Evolutionary conservation across 2,113 vertebrate genomes (phyloP).

Genomic region (Haemorhous mexicanus): DNA sequence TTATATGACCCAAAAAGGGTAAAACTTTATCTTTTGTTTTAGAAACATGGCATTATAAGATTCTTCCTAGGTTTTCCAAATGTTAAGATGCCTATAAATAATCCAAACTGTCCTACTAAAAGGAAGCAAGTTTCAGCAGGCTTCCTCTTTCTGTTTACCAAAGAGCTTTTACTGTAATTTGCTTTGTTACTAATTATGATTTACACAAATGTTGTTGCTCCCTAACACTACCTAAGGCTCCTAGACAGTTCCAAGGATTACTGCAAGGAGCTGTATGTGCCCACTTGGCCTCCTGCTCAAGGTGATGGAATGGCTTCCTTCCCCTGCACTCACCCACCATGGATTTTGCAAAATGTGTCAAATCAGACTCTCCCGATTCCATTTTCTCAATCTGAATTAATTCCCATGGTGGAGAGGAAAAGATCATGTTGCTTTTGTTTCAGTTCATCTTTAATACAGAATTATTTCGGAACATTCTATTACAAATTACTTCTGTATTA

Average conservation of each 20-base stretch:
- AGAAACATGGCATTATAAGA: neutral
- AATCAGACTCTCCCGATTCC: neutral
- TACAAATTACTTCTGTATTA: neutral
- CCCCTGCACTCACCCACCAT: neutral
- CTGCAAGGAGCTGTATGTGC: neutral
- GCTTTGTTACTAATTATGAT: neutral
- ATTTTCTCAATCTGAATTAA: neutral
- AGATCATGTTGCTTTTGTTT: neutral
- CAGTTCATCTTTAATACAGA: neutral
- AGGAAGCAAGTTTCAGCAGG: neutral
- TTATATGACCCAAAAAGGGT: neutral
- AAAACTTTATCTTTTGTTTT: neutral
- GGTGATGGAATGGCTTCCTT: neutral
- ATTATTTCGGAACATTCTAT: neutral
- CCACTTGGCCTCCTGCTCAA: neutral
- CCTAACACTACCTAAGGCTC: neutral
- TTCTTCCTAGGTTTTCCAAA: neutral
- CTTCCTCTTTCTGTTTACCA: neutral
- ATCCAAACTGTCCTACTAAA: neutral
- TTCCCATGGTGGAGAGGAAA: neutral
- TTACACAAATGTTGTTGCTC: neutral
- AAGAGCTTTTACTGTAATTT: neutral
- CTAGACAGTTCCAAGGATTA: neutral
- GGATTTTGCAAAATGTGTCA: neutral
- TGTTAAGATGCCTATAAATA: neutral